These are phyloP conservation scores for Anastrepha obliqua DNA, from an alignment of 1,140 invertebrate genomes.

Conservation along the genomic window DNA sequence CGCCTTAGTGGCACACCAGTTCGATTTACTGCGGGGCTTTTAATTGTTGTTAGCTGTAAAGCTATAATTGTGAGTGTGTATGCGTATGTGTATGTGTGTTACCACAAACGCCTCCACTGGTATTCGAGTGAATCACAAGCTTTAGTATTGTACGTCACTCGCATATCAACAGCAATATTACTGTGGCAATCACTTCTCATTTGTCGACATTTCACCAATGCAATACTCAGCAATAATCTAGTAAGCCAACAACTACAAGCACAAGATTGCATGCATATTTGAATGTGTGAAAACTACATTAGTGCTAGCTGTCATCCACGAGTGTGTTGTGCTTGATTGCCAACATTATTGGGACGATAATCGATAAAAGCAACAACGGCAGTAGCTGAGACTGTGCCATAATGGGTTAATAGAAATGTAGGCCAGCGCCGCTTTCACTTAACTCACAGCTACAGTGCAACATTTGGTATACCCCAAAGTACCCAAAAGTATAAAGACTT, in stretches of 20 bases:
- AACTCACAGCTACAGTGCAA: background rate
- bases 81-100: background rate
- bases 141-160: background rate
- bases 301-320: background rate
- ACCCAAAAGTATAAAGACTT: background rate
- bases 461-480: background rate
- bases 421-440: background rate
- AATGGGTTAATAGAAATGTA: conserved; percentile 26
- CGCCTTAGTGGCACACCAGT: too few relatives aligned
- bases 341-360: background rate
- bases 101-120: too few relatives aligned
- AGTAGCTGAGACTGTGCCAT: background rate
- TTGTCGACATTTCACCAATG: background rate
- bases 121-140: too few relatives aligned
- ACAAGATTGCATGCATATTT: background rate
- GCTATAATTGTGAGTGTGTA: background rate
- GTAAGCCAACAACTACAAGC: too few relatives aligned
- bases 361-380: background rate
- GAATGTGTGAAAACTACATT: background rate
- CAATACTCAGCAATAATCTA: too few relatives aligned
- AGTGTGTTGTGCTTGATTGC: background rate
- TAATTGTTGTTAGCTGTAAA: too few relatives aligned
- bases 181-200: conserved; percentile 16
- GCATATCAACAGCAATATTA: background rate
- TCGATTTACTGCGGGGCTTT: too few relatives aligned